phyloP scores from a whole-genome alignment of 1,140 invertebrate genomes.

The Teleogryllus occipitalis region DNA sequence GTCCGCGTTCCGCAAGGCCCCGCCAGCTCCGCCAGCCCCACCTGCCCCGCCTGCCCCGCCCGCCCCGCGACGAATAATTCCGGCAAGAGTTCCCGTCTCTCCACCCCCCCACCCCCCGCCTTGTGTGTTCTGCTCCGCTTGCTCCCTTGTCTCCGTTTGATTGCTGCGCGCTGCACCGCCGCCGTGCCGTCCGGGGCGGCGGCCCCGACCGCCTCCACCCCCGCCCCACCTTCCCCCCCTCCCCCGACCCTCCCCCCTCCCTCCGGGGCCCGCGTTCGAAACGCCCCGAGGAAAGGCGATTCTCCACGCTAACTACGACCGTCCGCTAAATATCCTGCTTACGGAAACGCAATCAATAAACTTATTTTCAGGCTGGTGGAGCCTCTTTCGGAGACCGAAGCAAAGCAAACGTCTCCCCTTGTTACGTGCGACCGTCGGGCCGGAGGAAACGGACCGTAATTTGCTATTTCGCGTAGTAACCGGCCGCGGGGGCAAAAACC shows the following conservation, averaged over 20 bases:
- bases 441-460: background rate
- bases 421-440: background rate
- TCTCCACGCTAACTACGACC: background rate
- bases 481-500: no score
- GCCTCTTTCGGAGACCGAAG: background rate
- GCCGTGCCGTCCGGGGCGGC: no score
- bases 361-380: background rate
- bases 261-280: background rate
- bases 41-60: no score
- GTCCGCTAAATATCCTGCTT: background rate
- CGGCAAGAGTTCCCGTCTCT: no score
- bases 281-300: background rate
- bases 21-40: no score
- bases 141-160: no score
- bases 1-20: background rate
- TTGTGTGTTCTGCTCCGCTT: no score
- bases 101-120: no score
- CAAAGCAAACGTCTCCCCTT: background rate
- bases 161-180: no score
- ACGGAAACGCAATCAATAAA: background rate
- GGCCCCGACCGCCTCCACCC: no score
- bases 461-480: background rate
- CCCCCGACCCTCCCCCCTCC: no score
- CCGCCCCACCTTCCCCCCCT: background rate
- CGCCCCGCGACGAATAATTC: no score